A percentile compares a stretch with the other conserved stretches of the same genome.
Conservation (phyloP, 2,113 vertebrate species). For the Lethenteron camtschaticum region DNA sequence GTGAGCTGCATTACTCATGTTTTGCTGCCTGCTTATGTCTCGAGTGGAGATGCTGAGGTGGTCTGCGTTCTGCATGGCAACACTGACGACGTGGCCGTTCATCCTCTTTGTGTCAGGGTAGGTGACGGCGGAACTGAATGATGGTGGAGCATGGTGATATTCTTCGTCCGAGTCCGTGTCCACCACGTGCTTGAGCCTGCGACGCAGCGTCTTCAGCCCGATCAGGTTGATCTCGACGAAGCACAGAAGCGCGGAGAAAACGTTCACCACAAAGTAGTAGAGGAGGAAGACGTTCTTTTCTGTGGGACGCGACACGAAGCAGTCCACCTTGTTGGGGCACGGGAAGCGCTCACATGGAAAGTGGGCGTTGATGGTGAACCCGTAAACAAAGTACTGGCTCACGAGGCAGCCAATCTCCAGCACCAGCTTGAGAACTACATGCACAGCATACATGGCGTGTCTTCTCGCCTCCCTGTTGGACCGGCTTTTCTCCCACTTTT, state of each 20-base stretch:
- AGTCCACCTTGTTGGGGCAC: conserved; percentile 63
- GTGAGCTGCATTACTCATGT: too few relatives aligned
- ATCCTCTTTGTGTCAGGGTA: too few relatives aligned
- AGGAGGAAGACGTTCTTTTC: conserved; percentile 69
- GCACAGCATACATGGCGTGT: neutral
- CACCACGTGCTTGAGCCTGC: too few relatives aligned
- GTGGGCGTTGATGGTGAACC: conserved; percentile 48
- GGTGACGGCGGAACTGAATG: too few relatives aligned
- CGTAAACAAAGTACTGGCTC: conserved; percentile 47
- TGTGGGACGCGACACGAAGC: conserved; percentile 62
- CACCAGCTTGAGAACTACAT: neutral
- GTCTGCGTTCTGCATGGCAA: too few relatives aligned
- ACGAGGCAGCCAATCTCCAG: conserved; percentile 44
- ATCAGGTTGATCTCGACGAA: conserved; percentile 1
- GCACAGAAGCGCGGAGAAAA: conserved; percentile 2
- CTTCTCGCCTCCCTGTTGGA: neutral
- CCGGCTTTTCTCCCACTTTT: neutral
- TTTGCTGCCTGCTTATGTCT: too few relatives aligned
- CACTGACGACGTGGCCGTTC: too few relatives aligned
- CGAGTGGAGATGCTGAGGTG: too few relatives aligned
- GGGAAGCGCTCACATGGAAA: conserved; percentile 41
- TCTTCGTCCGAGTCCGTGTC: too few relatives aligned
- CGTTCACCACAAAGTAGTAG: neutral
- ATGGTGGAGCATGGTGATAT: too few relatives aligned
- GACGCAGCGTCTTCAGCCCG: neutral